Base-by-base conservation (phyloP, 1,140 invertebrate genomes). In the Drosophila simulans region DNA sequence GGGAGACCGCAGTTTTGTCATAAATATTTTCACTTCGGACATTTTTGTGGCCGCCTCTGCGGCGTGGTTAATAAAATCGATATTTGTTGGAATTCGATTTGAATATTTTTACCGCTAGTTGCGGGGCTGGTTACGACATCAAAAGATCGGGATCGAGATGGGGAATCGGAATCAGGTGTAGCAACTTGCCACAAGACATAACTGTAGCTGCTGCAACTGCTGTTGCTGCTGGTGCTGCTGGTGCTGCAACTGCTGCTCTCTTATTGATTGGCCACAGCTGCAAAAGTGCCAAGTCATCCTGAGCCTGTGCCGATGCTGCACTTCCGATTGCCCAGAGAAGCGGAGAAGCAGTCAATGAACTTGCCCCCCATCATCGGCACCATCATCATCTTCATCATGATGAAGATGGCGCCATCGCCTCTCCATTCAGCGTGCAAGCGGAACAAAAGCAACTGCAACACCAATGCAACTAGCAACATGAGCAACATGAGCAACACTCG, bases 231-330 rank as follows among this genome's bases (percentile, higher is more conserved):
- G 35, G 1, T 22, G 20, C 20, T 13, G 5, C 27, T 37, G 35
- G 1, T 12, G 35, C 45, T 49, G 40, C 17, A 52, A 46, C 25
- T 66, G 53, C 13, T 54, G 66, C 46, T 72, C 59, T 56, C 13
- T 49, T 75, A 75, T 75, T 57, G 71, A 75, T 65, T 75, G 52
- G 71, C 53, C 46, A n/a, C 69, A 73, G 71, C 57, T 63, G 55
- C 49, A 64, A 43, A 62, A 66, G 17, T 58, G 51, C 49, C 71
- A 73, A 74, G 51, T 74, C 71, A 74, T 74, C 39, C 49, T 40
- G 35, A 12, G 22, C 4, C 48, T 15, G 8, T 17, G 48, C n/a
- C 27, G 22, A 13, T 34, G 27, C 27, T 55, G 60, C 71, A 76
- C 72, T 76, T 76, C 72, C 72, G 72, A 75, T 52, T 73, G 51